A percentile compares a stretch with the other conserved stretches of the same genome.
These are phyloP conservation scores for Mythimna lalbum DNA, from an alignment of 2,888 invertebrate species.

Conservation along the genomic window DNA sequence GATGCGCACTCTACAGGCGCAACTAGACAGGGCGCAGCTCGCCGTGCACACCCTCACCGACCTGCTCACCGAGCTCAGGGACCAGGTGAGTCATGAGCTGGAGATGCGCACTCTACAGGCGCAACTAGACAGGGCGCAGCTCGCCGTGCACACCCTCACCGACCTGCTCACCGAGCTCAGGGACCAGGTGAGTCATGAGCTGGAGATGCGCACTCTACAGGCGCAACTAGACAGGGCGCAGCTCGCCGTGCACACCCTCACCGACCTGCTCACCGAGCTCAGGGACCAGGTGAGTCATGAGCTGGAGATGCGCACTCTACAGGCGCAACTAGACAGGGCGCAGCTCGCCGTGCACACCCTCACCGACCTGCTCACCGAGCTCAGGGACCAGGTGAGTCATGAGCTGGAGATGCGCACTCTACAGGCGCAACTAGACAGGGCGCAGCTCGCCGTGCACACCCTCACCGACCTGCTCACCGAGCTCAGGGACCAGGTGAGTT, in stretches of 20 bases:
- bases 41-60: constrained; percentile 94
- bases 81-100: not conserved
- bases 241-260: constrained; percentile 93
- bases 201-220: not conserved
- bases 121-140: constrained; percentile 1
- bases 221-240: constrained; percentile 1
- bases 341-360: too few species aligned
- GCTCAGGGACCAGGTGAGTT: constrained; percentile 96
- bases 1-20: constrained; percentile 1
- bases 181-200: not conserved
- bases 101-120: not conserved
- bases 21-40: constrained; percentile 20
- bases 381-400: constrained; percentile 21
- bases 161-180: constrained; percentile 72
- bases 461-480: constrained; percentile 93
- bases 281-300: constrained; percentile 91
- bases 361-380: constrained; percentile 65
- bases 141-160: not conserved
- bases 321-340: constrained; percentile 71
- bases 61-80: constrained; percentile 83
- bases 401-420: too few species aligned
- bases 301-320: constrained; percentile 91
- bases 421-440: not conserved
- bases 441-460: constrained; percentile 79
- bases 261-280: constrained; percentile 79